phyloP scores from a whole-genome alignment of 1,140 invertebrate genomes.

The Drosophila teissieri region DNA sequence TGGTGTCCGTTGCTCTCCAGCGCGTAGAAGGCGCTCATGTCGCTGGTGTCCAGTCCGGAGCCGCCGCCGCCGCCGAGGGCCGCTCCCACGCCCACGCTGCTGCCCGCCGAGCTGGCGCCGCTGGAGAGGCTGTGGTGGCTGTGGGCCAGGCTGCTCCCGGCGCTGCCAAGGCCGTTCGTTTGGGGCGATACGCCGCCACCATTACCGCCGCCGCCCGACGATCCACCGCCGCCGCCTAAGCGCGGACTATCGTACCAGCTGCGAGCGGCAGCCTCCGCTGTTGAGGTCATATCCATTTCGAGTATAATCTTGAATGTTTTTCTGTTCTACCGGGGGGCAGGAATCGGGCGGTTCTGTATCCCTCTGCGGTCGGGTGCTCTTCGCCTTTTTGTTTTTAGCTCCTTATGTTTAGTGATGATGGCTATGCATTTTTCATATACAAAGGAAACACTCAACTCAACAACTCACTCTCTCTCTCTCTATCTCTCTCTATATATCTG shows the following conservation, averaged over 20 bases:
- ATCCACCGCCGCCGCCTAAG: conserved; percentile 70
- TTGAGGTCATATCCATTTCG: conserved; percentile 85
- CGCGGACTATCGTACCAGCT: conserved; percentile 84
- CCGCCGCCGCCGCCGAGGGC: conserved; percentile 67
- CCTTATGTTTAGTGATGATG: conserved; percentile 7
- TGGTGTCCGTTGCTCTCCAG: conserved; percentile 83
- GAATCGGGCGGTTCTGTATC: conserved; percentile 7
- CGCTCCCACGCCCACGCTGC: conserved; percentile 63
- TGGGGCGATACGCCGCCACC: conserved; percentile 78
- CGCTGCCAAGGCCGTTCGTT: conserved; percentile 73
- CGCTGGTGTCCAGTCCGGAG: conserved; percentile 77
- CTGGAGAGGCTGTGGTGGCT: conserved; percentile 81
- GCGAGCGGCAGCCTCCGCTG: conserved; percentile 84
- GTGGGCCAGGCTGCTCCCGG: conserved; percentile 72
- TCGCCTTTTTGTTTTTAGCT: neutral
- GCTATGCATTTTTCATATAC: conserved; percentile 19
- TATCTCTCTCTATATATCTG: conserved; percentile 7
- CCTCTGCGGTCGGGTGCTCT: neutral
- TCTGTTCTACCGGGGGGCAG: conserved; percentile 54
- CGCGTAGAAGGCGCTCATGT: conserved; percentile 84
- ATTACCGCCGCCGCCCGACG: conserved; percentile 30
- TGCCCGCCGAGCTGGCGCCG: conserved; percentile 72
- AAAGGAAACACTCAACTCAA: conserved; percentile 1
- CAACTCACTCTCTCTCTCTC: neutral
- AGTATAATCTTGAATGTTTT: conserved; percentile 84